Base-by-base conservation (phyloP, 1,140 invertebrate genomes). In the Drosophila setifemur region DNA sequence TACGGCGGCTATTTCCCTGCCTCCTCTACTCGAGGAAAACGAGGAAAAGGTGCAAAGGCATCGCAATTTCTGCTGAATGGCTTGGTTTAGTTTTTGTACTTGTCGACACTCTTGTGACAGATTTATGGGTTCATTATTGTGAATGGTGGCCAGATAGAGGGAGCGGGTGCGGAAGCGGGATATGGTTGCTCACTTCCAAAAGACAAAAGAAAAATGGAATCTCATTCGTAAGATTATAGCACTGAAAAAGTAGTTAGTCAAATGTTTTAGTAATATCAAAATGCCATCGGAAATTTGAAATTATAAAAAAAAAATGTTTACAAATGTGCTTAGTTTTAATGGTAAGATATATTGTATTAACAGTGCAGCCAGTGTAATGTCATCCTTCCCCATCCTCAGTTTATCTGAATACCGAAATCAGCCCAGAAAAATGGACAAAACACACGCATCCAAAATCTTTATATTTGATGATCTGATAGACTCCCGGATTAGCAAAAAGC, bases 101-200 rank as follows among this genome's bases (percentile, higher is more conserved):
- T 85, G 76, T 81, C 70, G 76, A 70, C 76, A 79, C 74, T 81
- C 66, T 81, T 58, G 54, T 60, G 71, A 71, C 66, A 75, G 78
- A 83, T 83, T 83, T 83, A 83, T 83, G 79, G 67, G 79, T 83
- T 83, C 78, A 85, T 83, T 83, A 83, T 54, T 50, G 55, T 63
- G 57, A 63, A 64, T 48, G 42, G 25, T 23, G n/a, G 40, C 43
- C 23, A 14, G n/a, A 28, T 16, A n/a, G 40, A 44, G 26, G 3
- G 12, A 9, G 33, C 18, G 16, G 26, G 9, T 7, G n/a, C n/a
- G n/a, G n/a, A n/a, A n/a, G n/a, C n/a, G n/a, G n/a, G n/a, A n/a
- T n/a, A n/a, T n/a, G n/a, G n/a, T n/a, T n/a, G n/a, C n/a, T n/a
- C n/a, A n/a, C n/a, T n/a, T n/a, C n/a, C n/a, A 33, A 11, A 9